phyloP scores from a whole-genome alignment of 2,113 vertebrate genomes.

The Menidia beryllina region DNA sequence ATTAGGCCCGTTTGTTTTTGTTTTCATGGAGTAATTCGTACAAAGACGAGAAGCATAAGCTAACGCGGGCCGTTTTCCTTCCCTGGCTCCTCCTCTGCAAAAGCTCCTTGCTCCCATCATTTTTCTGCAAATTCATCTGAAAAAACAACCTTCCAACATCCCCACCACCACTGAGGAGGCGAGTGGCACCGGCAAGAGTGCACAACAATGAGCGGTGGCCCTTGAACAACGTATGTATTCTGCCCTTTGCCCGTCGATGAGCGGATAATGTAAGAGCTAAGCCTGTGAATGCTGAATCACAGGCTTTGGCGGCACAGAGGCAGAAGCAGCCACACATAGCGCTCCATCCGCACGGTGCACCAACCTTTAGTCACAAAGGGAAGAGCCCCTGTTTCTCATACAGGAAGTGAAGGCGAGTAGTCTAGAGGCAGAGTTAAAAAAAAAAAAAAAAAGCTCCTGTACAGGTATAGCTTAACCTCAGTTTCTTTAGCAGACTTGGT shows the following conservation, averaged over 20 bases:
- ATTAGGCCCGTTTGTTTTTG: not conserved
- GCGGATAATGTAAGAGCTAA: constrained; percentile 1
- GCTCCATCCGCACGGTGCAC: constrained; percentile 3
- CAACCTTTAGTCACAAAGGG: not conserved
- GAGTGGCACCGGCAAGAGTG: too few relatives aligned
- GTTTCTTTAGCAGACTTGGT: too few relatives aligned
- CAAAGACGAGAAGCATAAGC: not conserved
- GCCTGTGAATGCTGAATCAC: constrained; percentile 25
- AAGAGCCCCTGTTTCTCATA: not conserved
- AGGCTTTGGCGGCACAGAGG: constrained; percentile 2
- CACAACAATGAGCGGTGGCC: not conserved
- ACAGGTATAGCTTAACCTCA: not conserved
- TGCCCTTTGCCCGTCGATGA: not conserved
- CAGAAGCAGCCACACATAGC: constrained; percentile 4
- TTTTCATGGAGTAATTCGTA: not conserved
- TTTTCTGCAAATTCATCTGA: not conserved
- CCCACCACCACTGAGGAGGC: too few relatives aligned
- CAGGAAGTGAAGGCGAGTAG: not conserved
- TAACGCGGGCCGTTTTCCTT: too few relatives aligned
- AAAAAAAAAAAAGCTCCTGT: not conserved
- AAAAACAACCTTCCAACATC: too few relatives aligned
- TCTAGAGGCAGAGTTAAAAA: not conserved
- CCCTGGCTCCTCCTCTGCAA: not conserved
- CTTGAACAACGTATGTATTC: not conserved
- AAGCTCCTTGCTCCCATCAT: not conserved